Conservation (phyloP, 2,113 vertebrate species). For the Oplegnathus fasciatus region DNA sequence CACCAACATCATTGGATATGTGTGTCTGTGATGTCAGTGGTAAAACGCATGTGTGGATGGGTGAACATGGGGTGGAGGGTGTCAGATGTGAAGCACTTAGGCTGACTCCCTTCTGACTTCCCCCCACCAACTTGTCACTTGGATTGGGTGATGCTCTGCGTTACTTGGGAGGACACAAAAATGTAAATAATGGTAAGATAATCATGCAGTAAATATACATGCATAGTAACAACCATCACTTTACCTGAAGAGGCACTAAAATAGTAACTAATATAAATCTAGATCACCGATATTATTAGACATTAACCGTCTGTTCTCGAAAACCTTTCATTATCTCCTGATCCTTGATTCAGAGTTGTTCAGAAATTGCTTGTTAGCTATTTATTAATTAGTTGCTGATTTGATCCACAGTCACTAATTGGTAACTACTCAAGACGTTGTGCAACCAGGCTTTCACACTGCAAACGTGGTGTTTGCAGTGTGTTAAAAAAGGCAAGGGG, state of each 20-base stretch:
- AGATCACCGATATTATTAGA: not conserved
- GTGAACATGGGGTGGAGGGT: not conserved
- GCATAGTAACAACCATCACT: not conserved
- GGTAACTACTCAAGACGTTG: too few species aligned
- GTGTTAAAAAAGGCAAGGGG: too few species aligned
- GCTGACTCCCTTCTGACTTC: not conserved
- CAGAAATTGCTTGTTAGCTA: not conserved
- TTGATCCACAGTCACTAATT: not conserved
- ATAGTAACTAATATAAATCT: not conserved
- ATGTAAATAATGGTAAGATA: not conserved
- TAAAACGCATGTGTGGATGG: not conserved
- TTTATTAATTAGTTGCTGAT: not conserved
- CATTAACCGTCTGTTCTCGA: too few species aligned
- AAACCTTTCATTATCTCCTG: not conserved
- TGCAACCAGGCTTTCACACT: too few species aligned
- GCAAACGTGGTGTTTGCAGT: too few species aligned
- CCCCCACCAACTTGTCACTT: not conserved
- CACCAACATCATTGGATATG: not conserved
- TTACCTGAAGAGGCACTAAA: not conserved
- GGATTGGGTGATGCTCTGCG: not conserved
- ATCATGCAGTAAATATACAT: not conserved
- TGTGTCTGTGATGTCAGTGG: not conserved
- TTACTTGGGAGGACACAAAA: too few species aligned
- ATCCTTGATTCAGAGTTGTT: not conserved
- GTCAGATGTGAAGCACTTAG: not conserved